A percentile compares a stretch with the other conserved stretches of the same genome.
phyloP scores from a whole-genome alignment of 2,113 vertebrate genomes.

The Pogonocichla stellata region DNA sequence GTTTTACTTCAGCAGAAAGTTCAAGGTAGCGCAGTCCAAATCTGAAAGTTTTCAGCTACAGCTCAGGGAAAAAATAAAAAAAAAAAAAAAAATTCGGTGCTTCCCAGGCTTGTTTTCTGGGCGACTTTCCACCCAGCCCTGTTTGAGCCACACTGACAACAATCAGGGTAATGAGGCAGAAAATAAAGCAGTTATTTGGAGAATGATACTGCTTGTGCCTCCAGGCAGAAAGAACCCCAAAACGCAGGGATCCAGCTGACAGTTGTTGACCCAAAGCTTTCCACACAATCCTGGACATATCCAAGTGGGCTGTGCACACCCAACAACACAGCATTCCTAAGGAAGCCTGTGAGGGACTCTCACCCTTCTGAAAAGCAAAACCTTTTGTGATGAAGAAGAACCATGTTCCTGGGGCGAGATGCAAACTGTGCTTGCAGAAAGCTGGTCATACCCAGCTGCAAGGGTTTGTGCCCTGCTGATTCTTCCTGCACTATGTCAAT shows the following conservation, averaged over 20 bases:
- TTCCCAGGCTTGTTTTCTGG: not conserved
- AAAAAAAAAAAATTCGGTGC: not conserved
- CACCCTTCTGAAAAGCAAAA: not conserved
- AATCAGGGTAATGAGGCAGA: constrained; percentile 67
- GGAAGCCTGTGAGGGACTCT: not conserved
- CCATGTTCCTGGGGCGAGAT: no score
- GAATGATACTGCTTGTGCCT: constrained; percentile 28
- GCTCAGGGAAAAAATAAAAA: not conserved
- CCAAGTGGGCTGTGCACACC: not conserved
- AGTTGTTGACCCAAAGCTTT: not conserved
- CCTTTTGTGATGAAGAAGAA: not conserved
- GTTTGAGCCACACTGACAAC: constrained; percentile 14
- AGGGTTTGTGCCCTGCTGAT: not conserved
- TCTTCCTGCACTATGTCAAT: not conserved
- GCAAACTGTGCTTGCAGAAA: not conserved
- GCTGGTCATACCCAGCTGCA: not conserved
- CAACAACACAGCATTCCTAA: not conserved
- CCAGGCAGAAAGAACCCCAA: constrained; percentile 55
- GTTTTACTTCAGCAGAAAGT: not conserved
- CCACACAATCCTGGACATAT: not conserved
- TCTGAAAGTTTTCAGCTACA: not conserved
- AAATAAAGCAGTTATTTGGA: constrained; percentile 61
- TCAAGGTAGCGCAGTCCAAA: not conserved
- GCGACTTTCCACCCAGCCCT: not conserved
- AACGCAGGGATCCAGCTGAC: not conserved